Evolutionary conservation across 2,888 invertebrate species (phyloP).

Genomic region (Agrochola macilenta): DNA sequence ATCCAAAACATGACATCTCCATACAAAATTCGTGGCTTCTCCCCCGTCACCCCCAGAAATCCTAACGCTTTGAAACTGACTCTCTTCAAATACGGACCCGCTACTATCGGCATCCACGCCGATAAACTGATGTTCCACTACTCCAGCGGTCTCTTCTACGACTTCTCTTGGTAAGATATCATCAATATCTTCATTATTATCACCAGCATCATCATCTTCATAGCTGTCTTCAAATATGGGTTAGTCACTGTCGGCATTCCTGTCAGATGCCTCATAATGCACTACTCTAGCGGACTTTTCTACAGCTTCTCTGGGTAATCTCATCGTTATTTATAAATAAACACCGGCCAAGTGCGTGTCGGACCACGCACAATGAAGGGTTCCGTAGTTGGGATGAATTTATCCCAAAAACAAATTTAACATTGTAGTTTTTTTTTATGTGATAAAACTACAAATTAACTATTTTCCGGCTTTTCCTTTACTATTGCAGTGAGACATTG

Average conservation of each 20-base stretch:
- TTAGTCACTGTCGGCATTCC: slow-evolving; percentile 71
- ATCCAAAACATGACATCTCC: slow-evolving; percentile 70
- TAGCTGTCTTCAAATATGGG: slow-evolving; percentile 68
- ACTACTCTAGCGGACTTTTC: not conserved
- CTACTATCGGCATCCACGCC: slow-evolving; percentile 70
- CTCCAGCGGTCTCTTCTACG: slow-evolving; percentile 75
- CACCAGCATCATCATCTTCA: not conserved
- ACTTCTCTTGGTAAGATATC: slow-evolving; percentile 70
- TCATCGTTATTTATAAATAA: too few species aligned
- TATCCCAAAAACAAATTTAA: too few species aligned
- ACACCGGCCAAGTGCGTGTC: too few species aligned
- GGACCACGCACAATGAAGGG: too few species aligned
- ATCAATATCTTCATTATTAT: not conserved
- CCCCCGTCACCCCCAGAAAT: slow-evolving; percentile 69
- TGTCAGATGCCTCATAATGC: slow-evolving; percentile 22
- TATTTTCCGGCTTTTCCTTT: too few species aligned
- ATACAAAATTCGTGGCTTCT: slow-evolving; percentile 72
- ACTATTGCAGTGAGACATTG: too few species aligned
- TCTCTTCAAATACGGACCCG: slow-evolving; percentile 75
- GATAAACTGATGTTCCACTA: slow-evolving; percentile 64
- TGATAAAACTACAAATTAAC: too few species aligned
- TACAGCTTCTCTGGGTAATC: too few species aligned
- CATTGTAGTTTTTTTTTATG: too few species aligned
- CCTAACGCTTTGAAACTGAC: slow-evolving; percentile 73
- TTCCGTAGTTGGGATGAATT: too few species aligned